Conservation (phyloP, 1,140 invertebrate species). For the Temnothorax longispinosus region DNA sequence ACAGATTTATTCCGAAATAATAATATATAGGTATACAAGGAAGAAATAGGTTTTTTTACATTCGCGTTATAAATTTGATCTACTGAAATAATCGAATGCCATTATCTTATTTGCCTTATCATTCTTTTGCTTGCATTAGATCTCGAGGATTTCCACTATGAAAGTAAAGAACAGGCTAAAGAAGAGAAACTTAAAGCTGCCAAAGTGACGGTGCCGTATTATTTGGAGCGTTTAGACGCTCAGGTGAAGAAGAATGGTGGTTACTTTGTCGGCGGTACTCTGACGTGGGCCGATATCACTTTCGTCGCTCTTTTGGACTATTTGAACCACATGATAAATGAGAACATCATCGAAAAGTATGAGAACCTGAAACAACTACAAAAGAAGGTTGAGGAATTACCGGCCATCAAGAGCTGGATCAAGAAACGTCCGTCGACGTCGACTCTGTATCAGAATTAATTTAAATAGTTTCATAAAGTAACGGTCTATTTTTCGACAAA, state of each 20-base stretch:
- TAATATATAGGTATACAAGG: neutral
- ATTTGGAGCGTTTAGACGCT: slow-evolving; percentile 82
- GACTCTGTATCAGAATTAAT: slow-evolving; percentile 45
- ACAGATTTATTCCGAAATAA: neutral
- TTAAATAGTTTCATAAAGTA: neutral
- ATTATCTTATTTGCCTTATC: neutral
- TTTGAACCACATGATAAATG: slow-evolving; percentile 86
- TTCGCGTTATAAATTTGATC: neutral
- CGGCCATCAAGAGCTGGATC: slow-evolving; percentile 89
- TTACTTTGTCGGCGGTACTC: slow-evolving; percentile 80
- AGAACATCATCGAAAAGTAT: slow-evolving; percentile 87
- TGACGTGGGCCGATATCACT: slow-evolving; percentile 89
- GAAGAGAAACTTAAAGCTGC: slow-evolving; percentile 73
- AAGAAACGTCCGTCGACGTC: slow-evolving; percentile 87
- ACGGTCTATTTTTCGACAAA: neutral
- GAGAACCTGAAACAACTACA: slow-evolving; percentile 86
- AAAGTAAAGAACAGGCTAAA: slow-evolving; percentile 74
- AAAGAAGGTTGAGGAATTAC: slow-evolving; percentile 86
- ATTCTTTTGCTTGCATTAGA: slow-evolving; percentile 75
- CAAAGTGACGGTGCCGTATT: slow-evolving; percentile 77
- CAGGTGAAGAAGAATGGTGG: slow-evolving; percentile 83
- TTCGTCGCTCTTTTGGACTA: slow-evolving; percentile 88
- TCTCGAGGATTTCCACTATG: slow-evolving; percentile 79
- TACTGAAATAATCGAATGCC: neutral
- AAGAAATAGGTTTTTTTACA: neutral